Conservation (phyloP, 2,888 invertebrate species). For the Nemoura dubitans region DNA sequence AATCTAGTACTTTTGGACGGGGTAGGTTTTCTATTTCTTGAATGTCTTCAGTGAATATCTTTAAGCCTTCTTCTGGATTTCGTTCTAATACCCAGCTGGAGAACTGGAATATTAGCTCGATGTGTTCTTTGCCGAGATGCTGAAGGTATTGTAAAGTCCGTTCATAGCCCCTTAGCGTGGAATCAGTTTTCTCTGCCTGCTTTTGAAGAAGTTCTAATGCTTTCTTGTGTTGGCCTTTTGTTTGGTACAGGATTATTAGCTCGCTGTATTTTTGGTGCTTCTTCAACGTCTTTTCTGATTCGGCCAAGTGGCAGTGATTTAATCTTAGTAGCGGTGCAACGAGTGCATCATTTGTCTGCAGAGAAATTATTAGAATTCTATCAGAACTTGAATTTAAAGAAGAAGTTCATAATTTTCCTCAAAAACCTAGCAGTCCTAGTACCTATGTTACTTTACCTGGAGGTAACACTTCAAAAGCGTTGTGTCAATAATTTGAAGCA, state of each 20-base stretch:
- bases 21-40: slow-evolving; percentile 90
- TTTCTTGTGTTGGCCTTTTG: slow-evolving; percentile 90
- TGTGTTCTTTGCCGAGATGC: slow-evolving; percentile 80
- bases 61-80: slow-evolving; percentile 88
- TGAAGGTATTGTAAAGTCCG: slow-evolving; percentile 92
- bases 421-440: neutral
- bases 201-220: slow-evolving; percentile 88
- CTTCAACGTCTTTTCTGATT: slow-evolving; percentile 88
- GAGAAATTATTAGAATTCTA: slow-evolving; percentile 48
- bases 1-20: slow-evolving; percentile 87
- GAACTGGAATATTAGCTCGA: slow-evolving; percentile 92
- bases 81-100: slow-evolving; percentile 90
- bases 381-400: neutral
- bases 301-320: slow-evolving; percentile 92
- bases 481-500: slow-evolving; percentile 95
- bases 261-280: slow-evolving; percentile 91
- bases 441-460: slow-evolving; percentile 68
- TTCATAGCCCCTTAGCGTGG: slow-evolving; percentile 80
- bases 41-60: slow-evolving; percentile 86
- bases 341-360: slow-evolving; percentile 92
- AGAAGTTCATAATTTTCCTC: neutral
- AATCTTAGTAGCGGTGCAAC: slow-evolving; percentile 90
- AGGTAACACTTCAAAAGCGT: slow-evolving; percentile 96
- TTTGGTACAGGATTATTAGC: slow-evolving; percentile 94
- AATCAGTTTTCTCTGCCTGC: slow-evolving; percentile 78